These are phyloP conservation scores for Onychomys arenicola DNA, from an alignment of 2,797 vertebrate species.

Conservation along the genomic window DNA sequence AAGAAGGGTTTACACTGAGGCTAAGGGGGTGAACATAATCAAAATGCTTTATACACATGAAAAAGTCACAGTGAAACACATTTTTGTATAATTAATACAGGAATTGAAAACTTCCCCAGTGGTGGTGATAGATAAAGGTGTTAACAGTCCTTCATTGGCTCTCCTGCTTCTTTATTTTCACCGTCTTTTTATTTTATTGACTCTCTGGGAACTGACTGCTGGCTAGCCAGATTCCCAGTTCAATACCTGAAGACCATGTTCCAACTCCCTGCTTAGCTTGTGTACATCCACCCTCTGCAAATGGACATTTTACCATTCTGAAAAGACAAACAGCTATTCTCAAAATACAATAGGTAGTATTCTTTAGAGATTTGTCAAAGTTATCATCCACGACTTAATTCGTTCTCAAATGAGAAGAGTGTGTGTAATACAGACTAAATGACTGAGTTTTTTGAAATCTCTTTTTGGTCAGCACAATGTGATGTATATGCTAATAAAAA, in stretches of 20 bases:
- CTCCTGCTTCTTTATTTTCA: background rate
- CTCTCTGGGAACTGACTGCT: background rate
- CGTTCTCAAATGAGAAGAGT: background rate
- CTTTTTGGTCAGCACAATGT: constrained; percentile 23
- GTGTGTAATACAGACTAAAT: background rate
- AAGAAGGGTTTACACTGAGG: background rate
- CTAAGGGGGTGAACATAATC: background rate
- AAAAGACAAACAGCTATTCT: background rate
- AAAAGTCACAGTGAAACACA: background rate
- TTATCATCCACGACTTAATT: background rate
- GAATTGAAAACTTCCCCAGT: background rate
- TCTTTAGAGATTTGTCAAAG: background rate
- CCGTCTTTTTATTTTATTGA: background rate
- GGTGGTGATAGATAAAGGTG: background rate
- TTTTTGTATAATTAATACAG: background rate
- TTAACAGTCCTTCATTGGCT: background rate
- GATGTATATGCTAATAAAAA: background rate
- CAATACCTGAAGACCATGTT: background rate
- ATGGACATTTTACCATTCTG: background rate
- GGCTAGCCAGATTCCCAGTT: background rate
- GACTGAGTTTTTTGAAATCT: background rate
- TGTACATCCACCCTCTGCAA: background rate
- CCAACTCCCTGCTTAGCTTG: background rate
- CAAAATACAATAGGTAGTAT: background rate
- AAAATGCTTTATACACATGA: background rate